Evolutionary conservation across 2,888 invertebrate species (phyloP).

Genomic region (Nebria brevicollis): DNA sequence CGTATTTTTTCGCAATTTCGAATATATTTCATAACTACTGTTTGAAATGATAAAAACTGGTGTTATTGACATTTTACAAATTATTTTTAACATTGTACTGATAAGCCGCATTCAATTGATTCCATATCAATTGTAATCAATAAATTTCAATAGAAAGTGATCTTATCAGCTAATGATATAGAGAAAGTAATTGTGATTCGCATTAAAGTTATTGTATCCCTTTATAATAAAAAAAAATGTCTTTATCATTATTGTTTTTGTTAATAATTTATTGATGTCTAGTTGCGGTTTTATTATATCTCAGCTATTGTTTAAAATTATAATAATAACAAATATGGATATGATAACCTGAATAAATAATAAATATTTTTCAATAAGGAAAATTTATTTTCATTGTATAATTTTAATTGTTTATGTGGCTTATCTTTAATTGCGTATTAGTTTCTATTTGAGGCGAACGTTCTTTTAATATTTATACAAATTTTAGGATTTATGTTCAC

Average conservation of each 20-base stretch:
- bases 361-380: not conserved
- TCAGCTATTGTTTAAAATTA: slow-evolving; percentile 11
- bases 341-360: slow-evolving; percentile 31
- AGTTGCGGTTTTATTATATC: not conserved
- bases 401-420: not conserved
- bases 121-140: not conserved
- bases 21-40: not conserved
- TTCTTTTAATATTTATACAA: too few relatives aligned
- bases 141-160: slow-evolving; percentile 21
- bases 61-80: not conserved
- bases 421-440: not conserved
- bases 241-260: not conserved
- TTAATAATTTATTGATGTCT: slow-evolving; percentile 16
- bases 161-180: slow-evolving; percentile 34
- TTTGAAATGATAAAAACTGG: not conserved
- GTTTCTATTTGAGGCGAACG: not conserved
- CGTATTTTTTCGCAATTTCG: too few relatives aligned
- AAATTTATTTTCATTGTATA: not conserved
- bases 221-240: not conserved
- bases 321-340: not conserved
- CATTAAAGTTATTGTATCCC: slow-evolving; percentile 7
- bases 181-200: slow-evolving; percentile 40
- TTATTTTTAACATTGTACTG: not conserved
- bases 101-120: not conserved
- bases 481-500: too few relatives aligned